Evolutionary conservation across 2,113 vertebrate genomes (phyloP), one percentile per base, ranked within the genome.

Genomic region (Macaca mulatta): DNA sequence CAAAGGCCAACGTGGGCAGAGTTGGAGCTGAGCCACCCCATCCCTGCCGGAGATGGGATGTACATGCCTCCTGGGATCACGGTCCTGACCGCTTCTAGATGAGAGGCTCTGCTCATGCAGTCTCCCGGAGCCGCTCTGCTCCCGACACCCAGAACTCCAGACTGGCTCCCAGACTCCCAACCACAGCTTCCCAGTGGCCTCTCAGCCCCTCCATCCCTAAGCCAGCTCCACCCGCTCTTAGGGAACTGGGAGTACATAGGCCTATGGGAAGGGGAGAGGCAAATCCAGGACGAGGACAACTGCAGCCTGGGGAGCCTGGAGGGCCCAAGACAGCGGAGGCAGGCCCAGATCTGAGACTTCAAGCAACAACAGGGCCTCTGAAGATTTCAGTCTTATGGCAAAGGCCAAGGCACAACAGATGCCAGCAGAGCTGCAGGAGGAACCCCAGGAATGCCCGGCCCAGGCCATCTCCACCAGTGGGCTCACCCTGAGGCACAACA

Each of bases 211-310:
- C 40, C 9, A 11, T 1, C 9, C 32, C 43, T 25, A 40, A 0
- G 25, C 43, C 18, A 23, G 18, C 9, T 55, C 13, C 3, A 0
- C 48, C 1, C 1, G 0, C 10, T n/a, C 30, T 14, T 5, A 17
- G 40, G 30, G 22, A n/a, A 10, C 27, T 64, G 61, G 0, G 83
- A 8, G 78, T 0, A 17, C n/a, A 55, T 1, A 22, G 87, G 9
- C 23, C 38, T 0, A 0, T 1, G 3, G 40, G 72, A 55, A 0
- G 5, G 1, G 25, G 18, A 74, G 27, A 9, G 11, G 20, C 3
- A 1, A 50, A 17, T 3, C 0, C 6, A 9, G 35, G 22, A 5
- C 70, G 14, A 13, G 4, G 50, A 27, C 10, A 8, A 8, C 3
- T 30, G 0, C 10, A 3, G 5, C 59, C 91, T 1, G 8, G 57